phyloP scores from a whole-genome alignment of 2,113 vertebrate species.

The Equus przewalskii region DNA sequence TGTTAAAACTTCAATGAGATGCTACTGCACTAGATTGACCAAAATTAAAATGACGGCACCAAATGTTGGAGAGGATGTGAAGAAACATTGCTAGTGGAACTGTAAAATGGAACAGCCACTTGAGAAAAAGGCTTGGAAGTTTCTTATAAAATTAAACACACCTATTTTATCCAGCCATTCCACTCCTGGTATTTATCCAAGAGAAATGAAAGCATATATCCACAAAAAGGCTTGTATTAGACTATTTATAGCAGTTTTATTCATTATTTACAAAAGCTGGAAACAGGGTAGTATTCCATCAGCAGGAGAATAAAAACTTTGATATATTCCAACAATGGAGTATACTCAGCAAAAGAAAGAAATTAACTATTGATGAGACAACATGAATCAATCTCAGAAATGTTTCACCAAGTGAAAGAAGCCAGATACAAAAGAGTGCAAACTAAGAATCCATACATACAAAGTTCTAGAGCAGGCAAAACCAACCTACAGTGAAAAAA shows the following conservation, averaged over 20 bases:
- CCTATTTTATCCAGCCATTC: background rate
- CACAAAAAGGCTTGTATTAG: background rate
- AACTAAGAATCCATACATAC: background rate
- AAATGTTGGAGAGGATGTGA: background rate
- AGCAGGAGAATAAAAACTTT: background rate
- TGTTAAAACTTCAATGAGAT: background rate
- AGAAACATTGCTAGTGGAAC: background rate
- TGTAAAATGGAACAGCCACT: background rate
- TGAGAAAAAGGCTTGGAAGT: background rate
- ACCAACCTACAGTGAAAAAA: background rate
- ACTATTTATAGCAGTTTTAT: background rate
- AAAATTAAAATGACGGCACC: background rate
- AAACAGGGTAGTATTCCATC: background rate
- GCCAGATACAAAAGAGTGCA: background rate
- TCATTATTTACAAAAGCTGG: background rate
- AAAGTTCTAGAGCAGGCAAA: constrained; percentile 23
- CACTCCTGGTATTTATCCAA: background rate
- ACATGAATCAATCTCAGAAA: constrained; percentile 18
- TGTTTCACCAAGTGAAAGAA: constrained; percentile 2
- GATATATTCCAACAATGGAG: background rate
- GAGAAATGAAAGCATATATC: constrained; percentile 10
- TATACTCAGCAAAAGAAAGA: constrained; percentile 6
- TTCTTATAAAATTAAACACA: constrained; percentile 3
- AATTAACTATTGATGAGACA: background rate
- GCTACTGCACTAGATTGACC: background rate